A percentile compares a stretch with the other conserved stretches of the same genome.
phyloP scores from a whole-genome alignment of 1,140 invertebrate species.

The Parapsyche elsis region DNA sequence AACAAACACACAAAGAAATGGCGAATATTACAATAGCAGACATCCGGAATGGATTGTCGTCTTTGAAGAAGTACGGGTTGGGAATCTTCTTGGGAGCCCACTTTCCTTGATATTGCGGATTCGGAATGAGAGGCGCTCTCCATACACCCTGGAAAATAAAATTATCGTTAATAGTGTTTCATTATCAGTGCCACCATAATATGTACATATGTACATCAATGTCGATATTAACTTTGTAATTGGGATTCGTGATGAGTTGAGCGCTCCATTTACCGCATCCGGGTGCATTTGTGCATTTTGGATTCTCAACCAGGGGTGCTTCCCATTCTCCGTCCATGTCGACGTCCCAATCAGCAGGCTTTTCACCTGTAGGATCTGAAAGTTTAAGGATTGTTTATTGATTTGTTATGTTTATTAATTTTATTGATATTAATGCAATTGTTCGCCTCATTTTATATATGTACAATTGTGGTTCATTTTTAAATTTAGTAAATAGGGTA shows the following conservation, averaged over 20 bases:
- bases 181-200: background rate
- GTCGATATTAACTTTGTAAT: slow-evolving; percentile 76
- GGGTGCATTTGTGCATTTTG: slow-evolving; percentile 82
- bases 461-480: no score
- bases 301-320: slow-evolving; percentile 91
- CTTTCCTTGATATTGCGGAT: slow-evolving; percentile 95
- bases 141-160: slow-evolving; percentile 77
- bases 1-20: no score
- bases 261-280: slow-evolving; percentile 95
- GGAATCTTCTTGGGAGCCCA: slow-evolving; percentile 89
- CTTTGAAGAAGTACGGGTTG: slow-evolving; percentile 95
- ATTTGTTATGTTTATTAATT: background rate
- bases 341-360: slow-evolving; percentile 96
- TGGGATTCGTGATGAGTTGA: slow-evolving; percentile 89
- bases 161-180: background rate
- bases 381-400: background rate
- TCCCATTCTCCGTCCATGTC: slow-evolving; percentile 99
- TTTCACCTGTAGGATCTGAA: slow-evolving; percentile 82
- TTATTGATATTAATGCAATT: no score
- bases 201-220: background rate
- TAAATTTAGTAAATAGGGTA: no score
- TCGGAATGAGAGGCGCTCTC: slow-evolving; percentile 89
- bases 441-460: no score
- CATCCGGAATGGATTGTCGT: slow-evolving; percentile 92
- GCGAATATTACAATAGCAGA: slow-evolving; percentile 83